Evolutionary conservation across 2,113 vertebrate species (phyloP).

Genomic region (Scomber japonicus): DNA sequence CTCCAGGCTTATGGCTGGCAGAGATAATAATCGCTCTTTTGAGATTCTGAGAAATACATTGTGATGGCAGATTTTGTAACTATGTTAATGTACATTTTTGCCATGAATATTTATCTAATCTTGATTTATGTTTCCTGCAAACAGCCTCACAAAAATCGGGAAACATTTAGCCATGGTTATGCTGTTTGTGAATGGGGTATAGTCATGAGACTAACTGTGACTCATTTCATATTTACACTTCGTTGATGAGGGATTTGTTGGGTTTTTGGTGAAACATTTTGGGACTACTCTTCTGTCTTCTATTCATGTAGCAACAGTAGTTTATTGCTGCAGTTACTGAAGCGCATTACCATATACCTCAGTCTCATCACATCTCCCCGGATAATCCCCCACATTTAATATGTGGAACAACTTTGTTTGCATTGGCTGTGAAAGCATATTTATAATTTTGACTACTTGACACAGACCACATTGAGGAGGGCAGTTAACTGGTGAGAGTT

Average conservation of each 20-base stretch:
- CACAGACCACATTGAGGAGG: not conserved
- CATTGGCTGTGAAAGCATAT: not conserved
- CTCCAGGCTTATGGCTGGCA: too few relatives aligned
- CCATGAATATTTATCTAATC: not conserved
- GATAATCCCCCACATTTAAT: not conserved
- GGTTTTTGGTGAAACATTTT: not conserved
- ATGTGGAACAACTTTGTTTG: not conserved
- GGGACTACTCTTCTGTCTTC: not conserved
- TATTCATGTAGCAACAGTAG: constrained; percentile 1
- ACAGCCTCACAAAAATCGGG: not conserved
- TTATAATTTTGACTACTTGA: not conserved
- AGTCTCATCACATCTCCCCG: not conserved
- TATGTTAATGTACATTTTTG: not conserved
- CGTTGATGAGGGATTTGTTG: too few relatives aligned
- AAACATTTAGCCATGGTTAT: not conserved
- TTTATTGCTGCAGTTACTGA: not conserved
- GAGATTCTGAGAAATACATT: not conserved
- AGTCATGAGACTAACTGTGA: constrained; percentile 10
- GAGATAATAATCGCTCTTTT: not conserved
- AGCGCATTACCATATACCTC: not conserved
- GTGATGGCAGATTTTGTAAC: not conserved
- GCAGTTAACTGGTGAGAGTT: not conserved
- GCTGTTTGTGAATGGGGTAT: not conserved
- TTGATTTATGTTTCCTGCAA: not conserved
- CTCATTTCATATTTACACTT: not conserved